Conservation (phyloP, 2,888 invertebrate genomes). For the Hedychridium roseum region DNA sequence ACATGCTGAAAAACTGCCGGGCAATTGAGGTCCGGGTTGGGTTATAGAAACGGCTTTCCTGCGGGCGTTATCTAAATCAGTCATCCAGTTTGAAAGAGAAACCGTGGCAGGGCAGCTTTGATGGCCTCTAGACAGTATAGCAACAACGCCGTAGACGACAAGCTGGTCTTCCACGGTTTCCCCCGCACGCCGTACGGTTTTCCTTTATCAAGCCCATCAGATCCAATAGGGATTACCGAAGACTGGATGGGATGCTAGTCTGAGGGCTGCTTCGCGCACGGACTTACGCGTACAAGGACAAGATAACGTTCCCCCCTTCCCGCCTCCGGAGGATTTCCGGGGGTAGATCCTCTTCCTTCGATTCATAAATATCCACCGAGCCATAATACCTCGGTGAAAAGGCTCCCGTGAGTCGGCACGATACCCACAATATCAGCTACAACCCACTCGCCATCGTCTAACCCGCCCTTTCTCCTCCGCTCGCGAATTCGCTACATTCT, state of each 20-base stretch:
- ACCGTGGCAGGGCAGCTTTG: too few species aligned
- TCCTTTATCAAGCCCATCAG: slow-evolving; percentile 44
- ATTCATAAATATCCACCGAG: slow-evolving; percentile 47
- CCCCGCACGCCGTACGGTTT: slow-evolving; percentile 33
- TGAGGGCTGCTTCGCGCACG: too few species aligned
- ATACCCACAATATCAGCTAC: slow-evolving; percentile 24
- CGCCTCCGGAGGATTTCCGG: slow-evolving; percentile 40
- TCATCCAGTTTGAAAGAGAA: too few species aligned
- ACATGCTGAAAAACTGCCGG: too few species aligned
- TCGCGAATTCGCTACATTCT: slow-evolving; percentile 34
- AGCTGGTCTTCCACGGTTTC: too few species aligned
- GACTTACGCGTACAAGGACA: too few species aligned
- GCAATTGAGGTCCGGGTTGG: too few species aligned
- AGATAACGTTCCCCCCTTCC: too few species aligned
- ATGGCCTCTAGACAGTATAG: too few species aligned
- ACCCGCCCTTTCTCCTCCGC: slow-evolving; percentile 10
- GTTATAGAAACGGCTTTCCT: too few species aligned
- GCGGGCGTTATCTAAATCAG: too few species aligned
- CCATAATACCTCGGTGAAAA: slow-evolving; percentile 42
- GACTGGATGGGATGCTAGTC: slow-evolving; percentile 35
- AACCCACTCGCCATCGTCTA: slow-evolving; percentile 19
- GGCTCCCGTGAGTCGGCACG: slow-evolving; percentile 31
- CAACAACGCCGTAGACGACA: too few species aligned
- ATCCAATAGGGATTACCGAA: slow-evolving; percentile 51
- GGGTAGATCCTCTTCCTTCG: slow-evolving; percentile 36